Evolutionary conservation across 2,113 vertebrate genomes (phyloP), one percentile per base, ranked within the genome.

Genomic region (Gallinago jamesoni): DNA sequence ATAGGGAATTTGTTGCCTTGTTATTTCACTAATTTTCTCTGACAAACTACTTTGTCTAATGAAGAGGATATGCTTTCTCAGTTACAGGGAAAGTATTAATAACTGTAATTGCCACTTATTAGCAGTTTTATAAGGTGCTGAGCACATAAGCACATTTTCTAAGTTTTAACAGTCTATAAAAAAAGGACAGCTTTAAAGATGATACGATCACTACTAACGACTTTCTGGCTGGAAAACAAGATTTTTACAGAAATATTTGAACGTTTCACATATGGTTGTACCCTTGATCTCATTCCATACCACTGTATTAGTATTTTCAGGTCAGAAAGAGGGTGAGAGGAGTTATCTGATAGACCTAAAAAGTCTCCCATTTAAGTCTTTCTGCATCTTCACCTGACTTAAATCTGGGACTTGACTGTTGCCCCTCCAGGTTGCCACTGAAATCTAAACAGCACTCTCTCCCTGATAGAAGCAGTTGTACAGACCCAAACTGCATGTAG

Each of bases 91-190:
- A 63, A 87, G 64, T 72, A 94, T 94, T 96, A 94, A 89, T 96
- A 93, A 90, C 82, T 41, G 21, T 89, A 94, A 94, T 95, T 90
- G 70, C 78, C 82, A 68, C 81, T 96, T 94, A 94, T 64, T 90
- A 94, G 85, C 53, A 33, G 87, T 95, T 96, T 94, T 87, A 95
- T 82, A 94, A 93, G 94, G 91, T 96, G 87, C 73, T 87, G 80
- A 96, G 80, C 91, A 67, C 81, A 50, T 69, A 87, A 94, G 68
- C 41, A 89, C 37, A 22, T 50, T 93, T 87, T 14, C 31, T 18
- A 47, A 68, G 73, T 91, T 87, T 63, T 63, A 77, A 12, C 47
- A 57, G 73, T 48, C 80, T 66, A 53, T 96, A 62, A 89, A 91
- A 91, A 48, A 43, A 21, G 76, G 62, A 66, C 56, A 68, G 33